A percentile compares a stretch with the other conserved stretches of the same genome.
These are phyloP conservation scores for Neoniphon sammara DNA, from an alignment of 2,797 vertebrate species.

Conservation along the genomic window DNA sequence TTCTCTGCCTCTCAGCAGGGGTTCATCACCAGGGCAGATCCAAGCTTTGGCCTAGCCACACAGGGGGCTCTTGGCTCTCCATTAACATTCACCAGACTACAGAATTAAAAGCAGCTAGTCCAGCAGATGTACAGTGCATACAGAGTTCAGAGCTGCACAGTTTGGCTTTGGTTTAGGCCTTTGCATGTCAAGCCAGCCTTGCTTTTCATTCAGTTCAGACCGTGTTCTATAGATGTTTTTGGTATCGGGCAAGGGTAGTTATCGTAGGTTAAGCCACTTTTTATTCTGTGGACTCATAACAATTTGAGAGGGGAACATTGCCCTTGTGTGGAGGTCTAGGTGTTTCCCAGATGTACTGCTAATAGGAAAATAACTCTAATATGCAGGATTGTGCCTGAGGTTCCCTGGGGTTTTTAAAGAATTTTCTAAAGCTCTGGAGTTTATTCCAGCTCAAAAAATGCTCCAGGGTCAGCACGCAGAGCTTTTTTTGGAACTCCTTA, in stretches of 20 bases:
- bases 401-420: neutral
- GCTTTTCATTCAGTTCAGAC: neutral
- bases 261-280: constrained; percentile 21
- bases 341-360: constrained; percentile 27
- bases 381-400: neutral
- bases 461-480: neutral
- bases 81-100: neutral
- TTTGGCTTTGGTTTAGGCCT: constrained; percentile 1
- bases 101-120: neutral
- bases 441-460: constrained; percentile 5
- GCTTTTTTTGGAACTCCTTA: neutral
- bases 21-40: neutral
- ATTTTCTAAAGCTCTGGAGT: neutral
- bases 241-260: constrained; percentile 17
- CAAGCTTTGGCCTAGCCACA: neutral
- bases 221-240: constrained; percentile 17
- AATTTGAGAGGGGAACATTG: constrained; percentile 15
- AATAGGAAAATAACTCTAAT: neutral
- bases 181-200: neutral
- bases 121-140: neutral
- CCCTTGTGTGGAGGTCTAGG: constrained; percentile 38
- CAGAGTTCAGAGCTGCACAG: neutral
- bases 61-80: neutral
- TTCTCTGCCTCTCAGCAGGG: constrained; percentile 5
- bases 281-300: constrained; percentile 31